Conservation (phyloP, 2,113 vertebrate species). For the Fregetta grallaria region DNA sequence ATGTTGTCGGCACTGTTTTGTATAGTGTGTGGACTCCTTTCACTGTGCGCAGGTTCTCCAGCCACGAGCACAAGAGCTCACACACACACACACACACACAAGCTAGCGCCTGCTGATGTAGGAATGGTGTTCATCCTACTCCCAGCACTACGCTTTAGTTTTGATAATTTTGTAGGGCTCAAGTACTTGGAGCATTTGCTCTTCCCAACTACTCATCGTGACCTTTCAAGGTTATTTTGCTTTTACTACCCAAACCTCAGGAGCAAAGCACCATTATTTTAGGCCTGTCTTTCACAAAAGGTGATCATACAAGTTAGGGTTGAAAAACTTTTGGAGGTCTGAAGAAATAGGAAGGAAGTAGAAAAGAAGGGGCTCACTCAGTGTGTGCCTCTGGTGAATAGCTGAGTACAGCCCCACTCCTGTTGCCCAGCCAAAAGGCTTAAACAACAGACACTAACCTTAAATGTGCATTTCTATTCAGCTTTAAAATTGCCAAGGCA, state of each 20-base stretch:
- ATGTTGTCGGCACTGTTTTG: accelerated
- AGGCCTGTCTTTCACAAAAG: neutral
- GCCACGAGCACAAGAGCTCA: neutral
- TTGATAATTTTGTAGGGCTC: neutral
- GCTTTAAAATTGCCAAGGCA: neutral
- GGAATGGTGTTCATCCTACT: neutral
- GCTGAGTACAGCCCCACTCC: neutral
- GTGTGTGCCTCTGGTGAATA: neutral
- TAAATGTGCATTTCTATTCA: conserved; percentile 36
- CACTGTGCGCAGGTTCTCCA: neutral
- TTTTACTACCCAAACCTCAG: neutral
- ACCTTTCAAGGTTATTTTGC: neutral
- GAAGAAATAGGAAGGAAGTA: neutral
- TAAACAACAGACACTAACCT: neutral
- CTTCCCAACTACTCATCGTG: accelerated
- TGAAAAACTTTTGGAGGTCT: neutral
- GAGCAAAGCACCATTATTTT: neutral
- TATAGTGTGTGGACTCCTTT: accelerated
- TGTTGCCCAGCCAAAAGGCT: conserved; percentile 1
- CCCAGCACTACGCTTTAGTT: accelerated
- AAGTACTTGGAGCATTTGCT: neutral
- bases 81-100: neutral
- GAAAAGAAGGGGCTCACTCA: neutral
- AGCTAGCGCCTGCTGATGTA: accelerated
- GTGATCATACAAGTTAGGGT: accelerated